Evolutionary conservation across 2,888 invertebrate genomes (phyloP), one percentile per base, ranked within the genome.

Genomic region (Charanyca ferruginea): DNA sequence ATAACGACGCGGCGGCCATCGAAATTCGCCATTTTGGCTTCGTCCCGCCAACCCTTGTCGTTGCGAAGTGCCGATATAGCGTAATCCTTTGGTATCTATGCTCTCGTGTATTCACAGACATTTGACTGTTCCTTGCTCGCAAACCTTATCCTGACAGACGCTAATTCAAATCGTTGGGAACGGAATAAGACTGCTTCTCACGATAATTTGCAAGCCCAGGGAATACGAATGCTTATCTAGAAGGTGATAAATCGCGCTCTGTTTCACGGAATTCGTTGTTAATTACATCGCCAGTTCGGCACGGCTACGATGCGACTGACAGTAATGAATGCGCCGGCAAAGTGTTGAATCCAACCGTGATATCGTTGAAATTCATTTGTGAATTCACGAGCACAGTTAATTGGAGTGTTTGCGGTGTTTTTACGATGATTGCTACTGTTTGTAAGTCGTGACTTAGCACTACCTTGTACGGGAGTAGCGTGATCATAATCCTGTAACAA

Each of bases 291-390:
- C 74, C 62, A 81, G 83, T 85, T 79, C 72, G 70, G 69, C 77
- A 78, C 72, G 73, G 45, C 59, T 54, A 69, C 72, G 75, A 79
- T 78, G 74, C 73, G 77, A 67, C 78, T 73, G 73, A 57, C 80
- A 79, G 80, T 88, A 91, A 92, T 89, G 87, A 90, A 89, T 87
- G 85, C 84, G 84, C 77, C 72, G 79, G 83, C 80, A 81, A 83
- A 85, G 76, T 85, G 79, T 78, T 81, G 76, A 85, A 86, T 87
- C 80, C 86, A 85, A 73, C 80, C 77, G 79, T 81, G 84, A 70
- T 79, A 79, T 73, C 79, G 74, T 80, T 81, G 78, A 86, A 87
- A 87, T 86, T 86, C 87, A 87, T 86, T 84, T 82, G 83, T 83
- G 68, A 68, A 75, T 79, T 66, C 68, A 66, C 67, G 54, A 75